phyloP scores from a whole-genome alignment of 2,797 vertebrate species.

The Orientallactaga sibirica region DNA sequence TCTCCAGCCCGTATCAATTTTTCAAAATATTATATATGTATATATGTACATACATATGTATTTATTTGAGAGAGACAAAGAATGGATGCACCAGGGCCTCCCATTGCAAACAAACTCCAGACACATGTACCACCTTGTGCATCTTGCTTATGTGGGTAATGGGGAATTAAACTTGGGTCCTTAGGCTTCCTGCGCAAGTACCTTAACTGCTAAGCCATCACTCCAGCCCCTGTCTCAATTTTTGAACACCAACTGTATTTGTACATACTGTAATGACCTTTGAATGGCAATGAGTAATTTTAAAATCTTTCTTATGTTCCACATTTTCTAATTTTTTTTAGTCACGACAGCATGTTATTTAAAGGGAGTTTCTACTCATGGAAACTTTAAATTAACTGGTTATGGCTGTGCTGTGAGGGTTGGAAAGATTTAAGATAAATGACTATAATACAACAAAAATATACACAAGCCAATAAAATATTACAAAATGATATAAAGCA shows the following conservation, averaged over 20 bases:
- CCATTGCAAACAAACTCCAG: too few relatives aligned
- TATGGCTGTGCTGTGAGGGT: not conserved
- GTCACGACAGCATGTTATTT: conserved; percentile 8
- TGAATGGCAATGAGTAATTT: conserved; percentile 5
- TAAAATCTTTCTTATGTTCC: conserved; percentile 18
- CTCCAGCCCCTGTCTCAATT: not conserved
- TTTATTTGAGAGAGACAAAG: too few relatives aligned
- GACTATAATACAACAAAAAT: conserved; percentile 40
- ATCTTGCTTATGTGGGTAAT: too few relatives aligned
- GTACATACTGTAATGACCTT: conserved; percentile 32
- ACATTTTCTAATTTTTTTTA: conserved; percentile 33
- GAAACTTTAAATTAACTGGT: not conserved
- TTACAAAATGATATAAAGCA: not conserved
- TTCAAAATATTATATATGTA: too few relatives aligned
- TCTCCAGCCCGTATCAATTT: too few relatives aligned
- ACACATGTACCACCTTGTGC: too few relatives aligned
- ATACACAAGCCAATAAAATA: conserved; percentile 24
- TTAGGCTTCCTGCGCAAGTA: too few relatives aligned
- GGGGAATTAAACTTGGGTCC: too few relatives aligned
- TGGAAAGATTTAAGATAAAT: conserved; percentile 24
- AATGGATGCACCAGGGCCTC: too few relatives aligned
- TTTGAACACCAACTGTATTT: conserved; percentile 43
- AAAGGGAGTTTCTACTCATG: not conserved
- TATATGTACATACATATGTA: too few relatives aligned
- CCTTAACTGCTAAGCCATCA: too few relatives aligned